Evolutionary conservation across 2,888 invertebrate genomes (phyloP).

Genomic region (Uloborus plumipes): DNA sequence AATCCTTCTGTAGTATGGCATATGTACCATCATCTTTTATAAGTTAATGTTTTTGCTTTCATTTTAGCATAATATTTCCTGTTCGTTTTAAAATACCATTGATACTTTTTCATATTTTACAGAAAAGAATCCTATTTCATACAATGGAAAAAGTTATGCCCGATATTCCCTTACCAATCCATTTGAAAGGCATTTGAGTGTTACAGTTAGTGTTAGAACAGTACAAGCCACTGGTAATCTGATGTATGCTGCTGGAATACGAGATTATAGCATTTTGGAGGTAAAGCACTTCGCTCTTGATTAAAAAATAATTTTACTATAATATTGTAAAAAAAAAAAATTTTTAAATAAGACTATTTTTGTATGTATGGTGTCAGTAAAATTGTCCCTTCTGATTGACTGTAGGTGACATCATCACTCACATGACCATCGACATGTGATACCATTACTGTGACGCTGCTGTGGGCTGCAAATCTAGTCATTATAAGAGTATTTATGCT

Average conservation of each 20-base stretch:
- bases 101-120: constrained; percentile 11
- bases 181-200: constrained; percentile 61
- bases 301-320: neutral
- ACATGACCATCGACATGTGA: too few relatives aligned
- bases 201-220: constrained; percentile 75
- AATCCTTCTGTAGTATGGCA: too few relatives aligned
- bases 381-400: too few relatives aligned
- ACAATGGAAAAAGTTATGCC: constrained; percentile 85
- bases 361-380: too few relatives aligned
- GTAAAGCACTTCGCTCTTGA: constrained; percentile 71
- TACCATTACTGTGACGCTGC: too few relatives aligned
- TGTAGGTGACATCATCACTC: too few relatives aligned
- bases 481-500: too few relatives aligned
- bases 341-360: too few relatives aligned
- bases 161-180: constrained; percentile 78
- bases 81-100: neutral
- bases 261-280: constrained; percentile 91
- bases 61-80: neutral
- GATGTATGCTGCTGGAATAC: constrained; percentile 86
- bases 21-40: too few relatives aligned
- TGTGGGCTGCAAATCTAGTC: too few relatives aligned
- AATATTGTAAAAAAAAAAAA: neutral
- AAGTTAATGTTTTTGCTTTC: too few relatives aligned
- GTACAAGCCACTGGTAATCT: constrained; percentile 86
- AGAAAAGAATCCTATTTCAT: constrained; percentile 79